Percentiles rank a stretch among this genome's conserved stretches.
Conservation (phyloP, 1,140 invertebrate species). For the Apis dorsata region DNA sequence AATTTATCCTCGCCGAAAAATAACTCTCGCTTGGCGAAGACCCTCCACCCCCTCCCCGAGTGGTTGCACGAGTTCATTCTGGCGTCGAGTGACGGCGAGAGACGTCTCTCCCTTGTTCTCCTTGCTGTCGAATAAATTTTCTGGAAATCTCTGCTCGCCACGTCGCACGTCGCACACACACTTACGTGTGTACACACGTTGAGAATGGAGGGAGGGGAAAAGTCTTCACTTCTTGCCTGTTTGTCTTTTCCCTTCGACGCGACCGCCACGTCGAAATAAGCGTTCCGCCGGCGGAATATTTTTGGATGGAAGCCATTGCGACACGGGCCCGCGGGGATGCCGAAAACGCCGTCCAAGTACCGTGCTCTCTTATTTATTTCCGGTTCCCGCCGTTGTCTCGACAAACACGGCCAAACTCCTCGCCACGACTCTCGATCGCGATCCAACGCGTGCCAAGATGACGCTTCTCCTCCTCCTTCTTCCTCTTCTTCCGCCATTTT, state of each 20-base stretch:
- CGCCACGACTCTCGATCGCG: constrained; percentile 28
- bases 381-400: constrained; percentile 44
- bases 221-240: constrained; percentile 51
- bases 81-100: constrained; percentile 39
- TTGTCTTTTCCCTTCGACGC: constrained; percentile 54
- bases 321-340: constrained; percentile 21
- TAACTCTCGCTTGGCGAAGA: no score
- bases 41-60: no score
- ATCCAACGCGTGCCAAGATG: constrained; percentile 56
- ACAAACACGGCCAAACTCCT: constrained; percentile 26
- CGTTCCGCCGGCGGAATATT: constrained; percentile 54
- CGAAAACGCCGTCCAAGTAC: constrained; percentile 44
- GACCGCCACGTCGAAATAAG: constrained; percentile 39
- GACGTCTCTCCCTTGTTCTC: neutral
- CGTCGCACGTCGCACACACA: constrained; percentile 40
- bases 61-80: neutral
- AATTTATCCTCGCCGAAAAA: no score
- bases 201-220: constrained; percentile 11
- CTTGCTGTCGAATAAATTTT: constrained; percentile 59
- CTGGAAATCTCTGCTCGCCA: constrained; percentile 36
- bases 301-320: constrained; percentile 62
- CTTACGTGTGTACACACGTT: constrained; percentile 58
- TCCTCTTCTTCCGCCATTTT: neutral
- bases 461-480: neutral
- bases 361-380: constrained; percentile 57